These are phyloP conservation scores for Sycophila texana DNA, from an alignment of 2,888 invertebrate genomes.

Conservation along the genomic window DNA sequence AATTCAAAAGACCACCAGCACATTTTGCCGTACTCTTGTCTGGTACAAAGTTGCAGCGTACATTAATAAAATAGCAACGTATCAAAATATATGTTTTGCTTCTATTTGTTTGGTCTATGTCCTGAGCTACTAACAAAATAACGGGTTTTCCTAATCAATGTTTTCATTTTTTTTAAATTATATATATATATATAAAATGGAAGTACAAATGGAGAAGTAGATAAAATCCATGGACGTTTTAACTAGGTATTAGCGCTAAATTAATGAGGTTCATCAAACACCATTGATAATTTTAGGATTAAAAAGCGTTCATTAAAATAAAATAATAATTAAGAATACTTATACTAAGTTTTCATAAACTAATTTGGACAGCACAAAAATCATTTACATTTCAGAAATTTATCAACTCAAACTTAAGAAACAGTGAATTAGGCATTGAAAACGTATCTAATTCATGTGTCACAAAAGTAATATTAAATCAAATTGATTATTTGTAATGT, in stretches of 20 bases:
- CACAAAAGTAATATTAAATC: slow-evolving; percentile 17
- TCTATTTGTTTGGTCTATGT: slow-evolving; percentile 69
- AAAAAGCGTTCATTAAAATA: slow-evolving; percentile 11
- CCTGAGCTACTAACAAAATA: slow-evolving; percentile 67
- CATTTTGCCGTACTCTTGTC: slow-evolving; percentile 52
- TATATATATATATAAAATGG: slow-evolving; percentile 52
- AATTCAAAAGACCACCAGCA: slow-evolving; percentile 50
- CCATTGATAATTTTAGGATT: slow-evolving; percentile 17
- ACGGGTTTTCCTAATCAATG: slow-evolving; percentile 39
- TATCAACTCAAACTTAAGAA: slow-evolving; percentile 13
- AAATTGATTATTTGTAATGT: slow-evolving; percentile 7
- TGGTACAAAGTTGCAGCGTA: slow-evolving; percentile 48
- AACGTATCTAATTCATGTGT: slow-evolving; percentile 18
- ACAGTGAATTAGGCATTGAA: slow-evolving; percentile 29
- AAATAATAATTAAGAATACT: slow-evolving; percentile 35
- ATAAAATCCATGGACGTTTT: slow-evolving; percentile 38
- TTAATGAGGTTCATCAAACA: slow-evolving; percentile 37
- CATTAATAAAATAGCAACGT: slow-evolving; percentile 68
- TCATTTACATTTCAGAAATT: slow-evolving; percentile 12
- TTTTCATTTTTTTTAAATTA: slow-evolving; percentile 45
- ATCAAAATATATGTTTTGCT: slow-evolving; percentile 71
- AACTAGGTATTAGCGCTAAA: slow-evolving; percentile 36
- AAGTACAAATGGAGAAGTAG: slow-evolving; percentile 59
- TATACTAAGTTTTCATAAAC: slow-evolving; percentile 1
- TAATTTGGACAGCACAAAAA: slow-evolving; percentile 17